Base-by-base conservation (phyloP, 2,113 vertebrate species). In the Colossoma macropomum region DNA sequence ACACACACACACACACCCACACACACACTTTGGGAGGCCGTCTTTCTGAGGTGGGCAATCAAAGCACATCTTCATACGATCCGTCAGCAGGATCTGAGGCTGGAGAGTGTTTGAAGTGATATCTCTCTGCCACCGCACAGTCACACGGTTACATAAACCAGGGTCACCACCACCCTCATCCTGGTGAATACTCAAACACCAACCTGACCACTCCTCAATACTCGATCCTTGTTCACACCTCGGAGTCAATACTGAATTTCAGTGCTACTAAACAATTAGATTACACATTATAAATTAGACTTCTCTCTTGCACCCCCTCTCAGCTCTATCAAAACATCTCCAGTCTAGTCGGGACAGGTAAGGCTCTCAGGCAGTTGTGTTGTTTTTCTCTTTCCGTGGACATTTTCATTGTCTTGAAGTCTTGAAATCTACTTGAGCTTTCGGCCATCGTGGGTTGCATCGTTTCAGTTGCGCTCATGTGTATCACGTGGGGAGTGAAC, bases 41-140 rank as follows among this genome's bases (percentile, higher is more conserved):
- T 86, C 84, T 85, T 90, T 89, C 89, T 85, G 91, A 74, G 92
- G 91, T 92, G 90, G 91, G 88, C 84, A 88, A 92, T 93, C 91
- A 92, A 91, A 92, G 88, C 90, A 89, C 86, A 92, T 92, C 91
- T 92, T 86, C 86, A 88, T 87, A 90, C 87, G 86, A 80, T 87
- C 86, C 83, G 84, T 75, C 90, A 90, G 86, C 66, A 85, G 79
- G 89, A 92, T 93, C 88, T 88, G 81, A 90, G 86, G 84, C 80
- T 89, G 28, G 34, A 50, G 66, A n/a, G 80, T 82, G 90, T 91
- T 93, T 93, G 91, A 93, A 93, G 91, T 92, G 91, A 93, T 93
- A 94, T 90, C 90, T 90, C 88, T 86, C 79, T 85, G 87, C 79
- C 88, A 77, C 85, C 82, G 88, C 89, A 90, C 85, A 56, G 54